A percentile compares a stretch with the other conserved stretches of the same genome.
phyloP scores from a whole-genome alignment of 2,888 invertebrate species.

The Cantharis rustica region DNA sequence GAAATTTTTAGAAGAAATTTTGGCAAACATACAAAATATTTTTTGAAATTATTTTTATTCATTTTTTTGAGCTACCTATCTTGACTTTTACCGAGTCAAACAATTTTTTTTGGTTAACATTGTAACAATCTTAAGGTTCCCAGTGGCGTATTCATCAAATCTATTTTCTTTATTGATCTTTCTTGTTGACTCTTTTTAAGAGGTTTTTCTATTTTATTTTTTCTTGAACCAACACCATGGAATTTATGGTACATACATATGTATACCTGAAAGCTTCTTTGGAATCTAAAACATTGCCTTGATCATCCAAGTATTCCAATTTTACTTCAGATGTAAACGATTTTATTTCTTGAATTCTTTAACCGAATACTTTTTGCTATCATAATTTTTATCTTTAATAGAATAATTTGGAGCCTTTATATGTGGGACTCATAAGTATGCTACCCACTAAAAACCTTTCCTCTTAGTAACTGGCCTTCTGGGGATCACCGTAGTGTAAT shows the following conservation, averaged over 20 bases:
- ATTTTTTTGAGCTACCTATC: no score
- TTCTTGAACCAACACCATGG: conserved; percentile 99
- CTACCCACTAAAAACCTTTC: no score
- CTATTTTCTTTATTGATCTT: conserved; percentile 96
- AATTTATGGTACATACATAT: conserved; percentile 98
- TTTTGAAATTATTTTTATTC: neutral
- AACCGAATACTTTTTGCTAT: conserved; percentile 79
- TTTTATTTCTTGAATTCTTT: conserved; percentile 92
- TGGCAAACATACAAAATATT: no score
- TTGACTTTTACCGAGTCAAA: conserved; percentile 89
- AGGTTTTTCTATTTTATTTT: conserved; percentile 97
- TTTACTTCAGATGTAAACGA: conserved; percentile 91
- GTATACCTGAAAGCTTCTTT: conserved; percentile 97
- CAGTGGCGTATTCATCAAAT: conserved; percentile 95
- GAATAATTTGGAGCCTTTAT: conserved; percentile 81
- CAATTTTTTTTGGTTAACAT: conserved; percentile 94
- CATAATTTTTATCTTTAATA: conserved; percentile 77
- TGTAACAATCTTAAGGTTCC: conserved; percentile 92
- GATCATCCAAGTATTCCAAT: conserved; percentile 96
- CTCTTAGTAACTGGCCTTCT: no score
- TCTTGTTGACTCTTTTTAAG: conserved; percentile 94
- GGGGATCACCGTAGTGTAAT: no score
- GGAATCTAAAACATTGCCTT: conserved; percentile 86
- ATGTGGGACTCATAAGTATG: no score
- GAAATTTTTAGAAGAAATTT: neutral